Evolutionary conservation across 2,113 vertebrate genomes (phyloP), one percentile per base, ranked within the genome.

Genomic region (Dolichallabes microphthalmus): DNA sequence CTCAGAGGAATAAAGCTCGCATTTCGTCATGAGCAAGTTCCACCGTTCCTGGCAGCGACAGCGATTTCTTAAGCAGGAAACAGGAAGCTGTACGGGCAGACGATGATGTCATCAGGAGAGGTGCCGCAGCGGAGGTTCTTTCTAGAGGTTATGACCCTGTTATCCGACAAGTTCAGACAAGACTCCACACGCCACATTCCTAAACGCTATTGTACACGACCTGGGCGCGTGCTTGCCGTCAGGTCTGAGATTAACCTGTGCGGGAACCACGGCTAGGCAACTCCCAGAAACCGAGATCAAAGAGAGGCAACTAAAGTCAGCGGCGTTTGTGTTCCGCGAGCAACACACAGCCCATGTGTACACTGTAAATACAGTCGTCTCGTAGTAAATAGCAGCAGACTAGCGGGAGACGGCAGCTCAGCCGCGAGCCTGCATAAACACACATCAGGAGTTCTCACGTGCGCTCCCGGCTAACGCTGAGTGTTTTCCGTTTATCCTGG

Each of bases 91-190:
- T 27, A 39, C 19, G n/a, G 6, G 45, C 9, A 53, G 19, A n/a
- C 77, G 60, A n/a, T 84, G 73, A 84, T 53, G 73, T 66, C n/a
- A 84, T 35, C 39, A 22, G 35, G 25, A 83, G 45, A 73, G 22
- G 55, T 55, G 19, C 4, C 15, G n/a, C 27, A 63, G 22, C n/a
- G 50, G 27, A 14, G 22, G 25, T 30, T 12, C 32, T 76, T 45
- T 25, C 17, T 11, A 13, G 15, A 25, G 35, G 60, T 66, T 14
- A 7, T 6, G 45, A 45, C 39, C 39, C 53, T 27, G 11, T 76
- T 25, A 39, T 25, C 55, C 3, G 17, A 73, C 17, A 19, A 25
- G 32, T 13, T 19, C 22, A 22, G 11, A 22, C 13, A n/a, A 39
- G 45, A 45, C 32, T 61, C 55, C 14, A 17, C 52, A 19, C n/a